Evolutionary conservation across 2,888 invertebrate genomes (phyloP).

Genomic region (Heliconius aoede): DNA sequence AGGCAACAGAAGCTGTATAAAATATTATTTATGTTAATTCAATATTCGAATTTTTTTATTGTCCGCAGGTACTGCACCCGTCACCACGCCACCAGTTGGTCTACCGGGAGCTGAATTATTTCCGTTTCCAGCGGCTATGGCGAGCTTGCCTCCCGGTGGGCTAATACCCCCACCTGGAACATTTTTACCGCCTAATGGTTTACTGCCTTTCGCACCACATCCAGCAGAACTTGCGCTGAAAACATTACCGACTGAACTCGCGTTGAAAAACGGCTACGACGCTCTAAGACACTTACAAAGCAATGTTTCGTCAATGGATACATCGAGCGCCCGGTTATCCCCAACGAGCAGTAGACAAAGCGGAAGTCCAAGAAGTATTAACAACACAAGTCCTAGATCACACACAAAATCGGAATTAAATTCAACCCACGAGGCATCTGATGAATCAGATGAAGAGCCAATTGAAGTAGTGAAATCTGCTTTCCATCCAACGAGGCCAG

Average conservation of each 20-base stretch:
- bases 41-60: constrained; percentile 52
- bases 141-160: constrained; percentile 74
- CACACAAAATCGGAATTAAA: constrained; percentile 85
- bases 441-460: constrained; percentile 87
- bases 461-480: constrained; percentile 91
- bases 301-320: constrained; percentile 76
- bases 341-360: constrained; percentile 84
- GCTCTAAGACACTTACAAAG: constrained; percentile 78
- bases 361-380: constrained; percentile 77
- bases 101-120: constrained; percentile 76
- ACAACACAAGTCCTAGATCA: constrained; percentile 75
- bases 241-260: constrained; percentile 76
- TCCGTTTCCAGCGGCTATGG: constrained; percentile 73
- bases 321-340: constrained; percentile 78
- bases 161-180: constrained; percentile 84
- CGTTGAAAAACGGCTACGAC: constrained; percentile 83
- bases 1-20: constrained; percentile 56
- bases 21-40: constrained; percentile 51
- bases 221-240: constrained; percentile 80
- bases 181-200: constrained; percentile 81
- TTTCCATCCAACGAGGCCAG: constrained; percentile 87
- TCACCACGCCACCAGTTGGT: constrained; percentile 68
- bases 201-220: constrained; percentile 82
- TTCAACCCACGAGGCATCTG: constrained; percentile 85
- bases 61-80: constrained; percentile 74